A percentile compares a stretch with the other conserved stretches of the same genome.
Conservation (phyloP, 2,888 invertebrate species). For the Synergus itoensis region DNA sequence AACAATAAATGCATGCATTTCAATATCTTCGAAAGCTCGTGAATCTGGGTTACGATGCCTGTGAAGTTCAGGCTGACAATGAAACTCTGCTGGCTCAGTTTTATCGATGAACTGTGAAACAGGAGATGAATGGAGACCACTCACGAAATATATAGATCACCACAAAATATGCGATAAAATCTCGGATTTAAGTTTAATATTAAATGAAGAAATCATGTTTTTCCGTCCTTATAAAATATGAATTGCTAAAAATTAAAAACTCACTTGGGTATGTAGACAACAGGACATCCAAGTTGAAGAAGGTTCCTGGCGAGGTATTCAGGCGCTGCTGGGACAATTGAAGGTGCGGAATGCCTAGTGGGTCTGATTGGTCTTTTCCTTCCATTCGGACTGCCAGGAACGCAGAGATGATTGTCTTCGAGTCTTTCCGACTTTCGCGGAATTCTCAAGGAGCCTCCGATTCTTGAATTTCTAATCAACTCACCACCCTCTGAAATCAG, state of each 20-base stretch:
- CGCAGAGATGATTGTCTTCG: slow-evolving; percentile 55
- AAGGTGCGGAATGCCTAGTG: slow-evolving; percentile 65
- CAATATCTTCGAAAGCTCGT: slow-evolving; percentile 8
- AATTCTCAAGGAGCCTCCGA: slow-evolving; percentile 65
- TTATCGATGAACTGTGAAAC: slow-evolving; percentile 29
- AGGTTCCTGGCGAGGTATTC: slow-evolving; percentile 72
- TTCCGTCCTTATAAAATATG: neutral
- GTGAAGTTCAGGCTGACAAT: slow-evolving; percentile 36
- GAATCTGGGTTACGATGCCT: slow-evolving; percentile 41
- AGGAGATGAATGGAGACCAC: slow-evolving; percentile 27
- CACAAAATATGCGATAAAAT: neutral
- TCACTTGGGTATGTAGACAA: slow-evolving; percentile 73
- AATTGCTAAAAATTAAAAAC: slow-evolving; percentile 47
- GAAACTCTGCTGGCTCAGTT: slow-evolving; percentile 33
- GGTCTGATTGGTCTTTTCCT: slow-evolving; percentile 49
- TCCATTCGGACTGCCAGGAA: slow-evolving; percentile 41
- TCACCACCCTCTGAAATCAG: slow-evolving; percentile 67
- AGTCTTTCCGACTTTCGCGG: slow-evolving; percentile 53
- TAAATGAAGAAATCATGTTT: no score
- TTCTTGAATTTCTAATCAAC: slow-evolving; percentile 62
- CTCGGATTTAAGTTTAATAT: neutral
- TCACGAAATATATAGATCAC: slow-evolving; percentile 5
- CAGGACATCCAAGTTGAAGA: slow-evolving; percentile 73
- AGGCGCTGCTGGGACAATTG: slow-evolving; percentile 65
- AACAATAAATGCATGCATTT: slow-evolving; percentile 29